Percentiles rank a stretch among this genome's conserved stretches.
These are phyloP conservation scores for Bombus difficillimus DNA, from an alignment of 1,140 invertebrate species.

Conservation along the genomic window DNA sequence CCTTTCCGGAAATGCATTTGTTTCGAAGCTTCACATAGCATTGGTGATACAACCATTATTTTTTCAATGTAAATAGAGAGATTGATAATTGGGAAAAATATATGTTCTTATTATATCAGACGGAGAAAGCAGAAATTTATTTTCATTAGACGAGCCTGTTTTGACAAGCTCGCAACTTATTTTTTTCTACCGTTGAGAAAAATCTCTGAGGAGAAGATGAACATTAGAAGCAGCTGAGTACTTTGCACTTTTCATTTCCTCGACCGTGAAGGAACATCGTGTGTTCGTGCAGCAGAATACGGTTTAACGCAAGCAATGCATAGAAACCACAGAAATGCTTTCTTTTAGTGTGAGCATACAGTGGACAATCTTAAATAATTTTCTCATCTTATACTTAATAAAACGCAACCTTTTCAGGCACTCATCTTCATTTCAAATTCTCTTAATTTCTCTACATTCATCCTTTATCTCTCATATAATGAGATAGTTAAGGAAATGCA, in stretches of 20 bases:
- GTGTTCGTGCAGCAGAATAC: slow-evolving; percentile 10
- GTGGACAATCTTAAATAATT: not conserved
- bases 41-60: not conserved
- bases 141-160: not conserved
- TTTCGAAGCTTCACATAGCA: not conserved
- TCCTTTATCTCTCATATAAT: too few relatives aligned
- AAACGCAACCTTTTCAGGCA: not conserved
- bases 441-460: not conserved
- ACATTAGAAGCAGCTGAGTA: not conserved
- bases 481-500: not conserved
- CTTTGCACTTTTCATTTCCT: not conserved
- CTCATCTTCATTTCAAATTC: not conserved
- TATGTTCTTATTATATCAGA: not conserved
- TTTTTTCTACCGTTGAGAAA: not conserved
- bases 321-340: slow-evolving; percentile 16
- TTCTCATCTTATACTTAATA: not conserved
- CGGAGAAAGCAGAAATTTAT: not conserved
- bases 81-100: not conserved
- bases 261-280: not conserved
- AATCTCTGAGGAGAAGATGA: not conserved
- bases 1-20: not conserved
- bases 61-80: not conserved
- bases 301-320: slow-evolving; percentile 18
- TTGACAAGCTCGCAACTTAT: not conserved
- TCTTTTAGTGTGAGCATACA: slow-evolving; percentile 8